Conservation (phyloP, 1,140 invertebrate species). For the Semibalanus balanoides region DNA sequence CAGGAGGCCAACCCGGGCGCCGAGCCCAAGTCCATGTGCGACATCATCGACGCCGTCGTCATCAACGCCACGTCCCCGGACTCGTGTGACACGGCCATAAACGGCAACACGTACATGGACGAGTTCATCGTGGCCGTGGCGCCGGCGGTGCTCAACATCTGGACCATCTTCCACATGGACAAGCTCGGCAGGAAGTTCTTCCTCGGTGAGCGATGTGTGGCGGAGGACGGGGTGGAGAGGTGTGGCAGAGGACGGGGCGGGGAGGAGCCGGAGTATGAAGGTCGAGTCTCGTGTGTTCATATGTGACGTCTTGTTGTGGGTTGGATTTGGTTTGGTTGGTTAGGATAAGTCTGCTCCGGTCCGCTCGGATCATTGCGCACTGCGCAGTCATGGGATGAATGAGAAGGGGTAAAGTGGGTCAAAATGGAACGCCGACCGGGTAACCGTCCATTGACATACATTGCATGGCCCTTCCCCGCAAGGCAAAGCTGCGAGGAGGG, state of each 20-base stretch:
- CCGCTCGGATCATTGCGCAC: no score
- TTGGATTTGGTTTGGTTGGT: no score
- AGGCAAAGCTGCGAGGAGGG: no score
- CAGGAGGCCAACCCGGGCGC: slow-evolving; percentile 39
- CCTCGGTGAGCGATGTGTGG: slow-evolving; percentile 38
- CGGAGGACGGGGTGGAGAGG: background rate
- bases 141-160: slow-evolving; percentile 65
- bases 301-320: no score
- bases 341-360: no score
- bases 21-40: background rate
- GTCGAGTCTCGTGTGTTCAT: no score
- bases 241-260: background rate
- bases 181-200: slow-evolving; percentile 64
- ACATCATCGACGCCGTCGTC: slow-evolving; percentile 6
- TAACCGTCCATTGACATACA: no score
- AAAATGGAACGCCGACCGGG: no score
- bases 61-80: slow-evolving; percentile 10
- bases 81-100: slow-evolving; percentile 40
- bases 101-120: slow-evolving; percentile 43
- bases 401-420: no score
- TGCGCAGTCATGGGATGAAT: no score
- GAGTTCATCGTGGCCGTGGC: slow-evolving; percentile 62
- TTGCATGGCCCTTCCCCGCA: no score
- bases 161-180: slow-evolving; percentile 43
- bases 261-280: no score